Evolutionary conservation across 2,888 invertebrate genomes (phyloP).

Genomic region (Bursaphelenchus okinawaensis): DNA sequence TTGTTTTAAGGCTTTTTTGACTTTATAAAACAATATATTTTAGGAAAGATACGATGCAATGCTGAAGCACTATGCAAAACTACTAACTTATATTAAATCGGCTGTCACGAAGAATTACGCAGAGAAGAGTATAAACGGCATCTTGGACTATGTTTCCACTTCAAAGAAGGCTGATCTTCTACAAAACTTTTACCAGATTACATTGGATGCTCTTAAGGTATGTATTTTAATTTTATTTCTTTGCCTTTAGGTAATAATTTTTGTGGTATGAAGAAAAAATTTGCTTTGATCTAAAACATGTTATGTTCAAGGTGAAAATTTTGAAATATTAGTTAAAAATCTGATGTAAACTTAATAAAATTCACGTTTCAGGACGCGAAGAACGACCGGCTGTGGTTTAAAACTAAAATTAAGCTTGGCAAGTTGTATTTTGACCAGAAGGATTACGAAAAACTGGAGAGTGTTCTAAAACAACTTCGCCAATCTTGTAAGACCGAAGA

Average conservation of each 20-base stretch:
- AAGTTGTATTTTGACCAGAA: slow-evolving; percentile 94
- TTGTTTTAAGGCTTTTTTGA: not conserved
- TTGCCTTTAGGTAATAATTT: no score
- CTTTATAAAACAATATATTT: slow-evolving; percentile 15
- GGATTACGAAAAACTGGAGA: slow-evolving; percentile 86
- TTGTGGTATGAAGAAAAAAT: not conserved
- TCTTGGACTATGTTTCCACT: slow-evolving; percentile 96
- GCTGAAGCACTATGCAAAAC: slow-evolving; percentile 89
- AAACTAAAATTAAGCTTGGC: slow-evolving; percentile 96
- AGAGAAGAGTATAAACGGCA: slow-evolving; percentile 98
- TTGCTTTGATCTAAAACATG: no score
- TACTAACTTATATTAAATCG: slow-evolving; percentile 95
- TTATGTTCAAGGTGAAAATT: no score
- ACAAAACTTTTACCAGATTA: slow-evolving; percentile 92
- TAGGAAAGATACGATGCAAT: slow-evolving; percentile 87
- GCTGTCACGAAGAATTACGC: slow-evolving; percentile 98
- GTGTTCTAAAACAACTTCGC: slow-evolving; percentile 92
- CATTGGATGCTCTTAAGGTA: slow-evolving; percentile 61
- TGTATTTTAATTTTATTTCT: slow-evolving; percentile 1
- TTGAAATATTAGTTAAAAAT: not conserved
- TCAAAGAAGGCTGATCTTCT: slow-evolving; percentile 94
- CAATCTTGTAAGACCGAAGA: slow-evolving; percentile 75
- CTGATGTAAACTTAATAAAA: no score
- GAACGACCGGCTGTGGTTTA: slow-evolving; percentile 98
- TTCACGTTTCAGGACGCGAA: slow-evolving; percentile 74